A percentile compares a stretch with the other conserved stretches of the same genome.
Evolutionary conservation across 1,140 invertebrate species (phyloP).

Genomic region (Linepithema humile): DNA sequence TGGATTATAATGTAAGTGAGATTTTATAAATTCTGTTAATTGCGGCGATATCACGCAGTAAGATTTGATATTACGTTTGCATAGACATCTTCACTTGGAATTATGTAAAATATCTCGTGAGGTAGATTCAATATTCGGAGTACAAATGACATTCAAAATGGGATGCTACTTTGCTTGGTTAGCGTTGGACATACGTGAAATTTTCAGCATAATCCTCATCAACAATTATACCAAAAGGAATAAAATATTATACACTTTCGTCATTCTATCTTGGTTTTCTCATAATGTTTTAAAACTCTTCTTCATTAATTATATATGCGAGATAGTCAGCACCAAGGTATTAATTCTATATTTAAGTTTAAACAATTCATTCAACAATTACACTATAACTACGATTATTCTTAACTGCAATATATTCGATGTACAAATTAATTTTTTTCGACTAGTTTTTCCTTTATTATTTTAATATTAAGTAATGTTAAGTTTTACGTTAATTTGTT

Average conservation of each 20-base stretch:
- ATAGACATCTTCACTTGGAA: constrained; percentile 25
- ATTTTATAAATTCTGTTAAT: background rate
- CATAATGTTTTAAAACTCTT: background rate
- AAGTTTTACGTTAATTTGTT: background rate
- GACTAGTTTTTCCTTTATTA: no score
- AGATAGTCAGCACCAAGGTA: constrained; percentile 11
- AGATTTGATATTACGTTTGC: background rate
- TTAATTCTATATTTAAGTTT: background rate
- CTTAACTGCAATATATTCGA: no score
- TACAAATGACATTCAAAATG: constrained; percentile 7
- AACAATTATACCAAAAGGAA: background rate
- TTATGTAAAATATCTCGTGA: no score
- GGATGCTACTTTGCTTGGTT: background rate
- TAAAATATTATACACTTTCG: background rate
- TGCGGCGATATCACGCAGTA: background rate
- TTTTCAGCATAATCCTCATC: background rate
- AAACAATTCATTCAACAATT: no score
- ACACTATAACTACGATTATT: no score
- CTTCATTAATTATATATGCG: background rate
- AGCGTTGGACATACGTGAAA: background rate
- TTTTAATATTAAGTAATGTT: background rate
- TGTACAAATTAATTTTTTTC: no score
- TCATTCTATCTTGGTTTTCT: background rate
- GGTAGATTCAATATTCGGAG: constrained; percentile 1
- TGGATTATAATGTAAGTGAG: constrained; percentile 2